Evolutionary conservation across 2,888 invertebrate species (phyloP).

Genomic region (Rhagium mordax): DNA sequence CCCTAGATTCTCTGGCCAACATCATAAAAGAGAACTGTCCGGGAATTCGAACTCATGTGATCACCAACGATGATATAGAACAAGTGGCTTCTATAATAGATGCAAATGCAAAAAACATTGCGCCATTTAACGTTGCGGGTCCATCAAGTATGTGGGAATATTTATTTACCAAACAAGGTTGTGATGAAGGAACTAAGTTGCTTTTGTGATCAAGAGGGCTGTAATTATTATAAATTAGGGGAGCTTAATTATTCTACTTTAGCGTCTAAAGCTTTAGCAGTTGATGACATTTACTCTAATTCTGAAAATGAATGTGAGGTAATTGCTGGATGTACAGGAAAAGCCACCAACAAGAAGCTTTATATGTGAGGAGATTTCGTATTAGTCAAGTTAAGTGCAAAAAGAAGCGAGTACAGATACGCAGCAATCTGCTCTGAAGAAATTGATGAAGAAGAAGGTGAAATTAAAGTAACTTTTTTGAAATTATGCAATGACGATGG

Average conservation of each 20-base stretch:
- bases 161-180: background rate
- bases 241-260: background rate
- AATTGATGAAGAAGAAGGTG: constrained; percentile 5
- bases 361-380: background rate
- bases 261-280: background rate
- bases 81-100: constrained; percentile 15
- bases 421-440: background rate
- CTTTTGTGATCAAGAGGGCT: background rate
- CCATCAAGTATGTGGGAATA: constrained; percentile 18
- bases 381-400: background rate
- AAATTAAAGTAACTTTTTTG: constrained; percentile 5
- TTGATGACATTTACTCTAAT: background rate
- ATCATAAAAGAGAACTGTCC: constrained; percentile 28
- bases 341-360: background rate
- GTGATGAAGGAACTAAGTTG: constrained; percentile 5
- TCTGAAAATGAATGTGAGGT: background rate
- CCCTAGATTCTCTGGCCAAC: background rate
- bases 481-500: background rate
- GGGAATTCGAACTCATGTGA: background rate
- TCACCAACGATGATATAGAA: constrained; percentile 19
- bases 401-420: constrained; percentile 13
- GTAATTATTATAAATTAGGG: background rate
- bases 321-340: background rate
- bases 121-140: constrained; percentile 3
- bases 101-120: background rate